Conservation (phyloP, 2,113 vertebrate genomes). For the Chloebia gouldiae region DNA sequence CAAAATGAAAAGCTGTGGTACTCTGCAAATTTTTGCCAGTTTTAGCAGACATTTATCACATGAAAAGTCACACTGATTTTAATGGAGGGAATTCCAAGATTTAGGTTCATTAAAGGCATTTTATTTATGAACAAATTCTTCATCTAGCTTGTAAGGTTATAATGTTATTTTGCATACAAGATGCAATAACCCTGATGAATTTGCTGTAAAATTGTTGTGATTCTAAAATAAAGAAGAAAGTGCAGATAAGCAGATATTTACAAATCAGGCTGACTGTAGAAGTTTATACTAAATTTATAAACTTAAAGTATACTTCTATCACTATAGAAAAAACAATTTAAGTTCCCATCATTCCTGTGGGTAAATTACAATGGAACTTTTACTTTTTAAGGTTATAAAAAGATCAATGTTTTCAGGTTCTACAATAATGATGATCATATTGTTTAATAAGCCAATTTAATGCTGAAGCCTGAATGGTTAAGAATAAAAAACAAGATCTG, state of each 20-base stretch:
- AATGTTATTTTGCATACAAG: neutral
- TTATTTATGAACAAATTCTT: neutral
- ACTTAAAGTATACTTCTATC: neutral
- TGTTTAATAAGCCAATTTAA: conserved; percentile 18
- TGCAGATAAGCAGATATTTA: neutral
- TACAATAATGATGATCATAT: neutral
- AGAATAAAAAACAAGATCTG: neutral
- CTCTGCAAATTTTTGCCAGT: neutral
- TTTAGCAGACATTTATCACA: neutral
- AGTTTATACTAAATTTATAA: neutral
- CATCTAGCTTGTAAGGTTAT: neutral
- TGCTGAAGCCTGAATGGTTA: neutral
- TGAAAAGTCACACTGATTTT: neutral
- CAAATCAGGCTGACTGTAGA: neutral
- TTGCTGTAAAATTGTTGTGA: neutral
- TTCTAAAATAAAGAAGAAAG: neutral
- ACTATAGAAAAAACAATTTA: neutral
- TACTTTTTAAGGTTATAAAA: neutral
- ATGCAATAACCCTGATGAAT: neutral
- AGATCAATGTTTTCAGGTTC: neutral
- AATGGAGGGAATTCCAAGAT: neutral
- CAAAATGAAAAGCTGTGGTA: neutral
- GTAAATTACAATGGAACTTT: neutral
- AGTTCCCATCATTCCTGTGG: neutral
- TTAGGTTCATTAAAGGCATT: neutral